phyloP scores from a whole-genome alignment of 2,888 invertebrate species.

The Andrena camellia region DNA sequence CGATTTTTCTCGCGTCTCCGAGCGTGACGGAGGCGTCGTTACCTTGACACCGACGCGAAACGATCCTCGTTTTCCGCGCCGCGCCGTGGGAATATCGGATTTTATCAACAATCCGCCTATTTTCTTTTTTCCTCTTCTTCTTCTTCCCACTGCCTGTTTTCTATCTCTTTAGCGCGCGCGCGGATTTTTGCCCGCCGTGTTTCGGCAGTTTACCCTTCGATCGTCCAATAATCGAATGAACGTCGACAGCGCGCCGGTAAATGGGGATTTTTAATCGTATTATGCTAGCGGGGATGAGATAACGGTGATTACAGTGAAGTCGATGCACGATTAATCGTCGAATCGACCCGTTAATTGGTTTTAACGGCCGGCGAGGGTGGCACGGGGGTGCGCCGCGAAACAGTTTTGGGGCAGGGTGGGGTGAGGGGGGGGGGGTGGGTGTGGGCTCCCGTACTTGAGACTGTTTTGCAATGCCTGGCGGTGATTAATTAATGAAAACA shows the following conservation, averaged over 20 bases:
- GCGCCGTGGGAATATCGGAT: background rate
- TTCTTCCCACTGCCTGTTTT: background rate
- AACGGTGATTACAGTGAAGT: conserved; percentile 35
- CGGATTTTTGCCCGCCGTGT: background rate
- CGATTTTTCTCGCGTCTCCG: conserved; percentile 22
- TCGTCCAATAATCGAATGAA: conserved; percentile 35
- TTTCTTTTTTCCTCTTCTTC: background rate
- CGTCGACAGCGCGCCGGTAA: background rate
- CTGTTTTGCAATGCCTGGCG: conserved; percentile 35
- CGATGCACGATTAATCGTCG: conserved; percentile 30
- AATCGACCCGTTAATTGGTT: conserved; percentile 26
- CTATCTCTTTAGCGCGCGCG: background rate
- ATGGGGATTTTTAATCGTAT: conserved; percentile 41
- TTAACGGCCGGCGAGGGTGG: background rate
- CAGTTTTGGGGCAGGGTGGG: background rate
- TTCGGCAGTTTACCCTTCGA: background rate
- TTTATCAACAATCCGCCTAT: background rate
- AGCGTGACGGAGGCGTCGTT: conserved; percentile 18
- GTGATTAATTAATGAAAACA: conserved; percentile 53
- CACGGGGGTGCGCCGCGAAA: background rate
- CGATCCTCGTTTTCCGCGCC: conserved; percentile 20
- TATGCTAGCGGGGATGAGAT: conserved; percentile 12
- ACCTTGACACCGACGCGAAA: conserved; percentile 46
- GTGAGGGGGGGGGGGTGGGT: no score
- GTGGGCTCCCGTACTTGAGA: background rate